Evolutionary conservation across 2,113 vertebrate species (phyloP), one percentile per base, ranked within the genome.

Genomic region (Chaetodon trifascialis): DNA sequence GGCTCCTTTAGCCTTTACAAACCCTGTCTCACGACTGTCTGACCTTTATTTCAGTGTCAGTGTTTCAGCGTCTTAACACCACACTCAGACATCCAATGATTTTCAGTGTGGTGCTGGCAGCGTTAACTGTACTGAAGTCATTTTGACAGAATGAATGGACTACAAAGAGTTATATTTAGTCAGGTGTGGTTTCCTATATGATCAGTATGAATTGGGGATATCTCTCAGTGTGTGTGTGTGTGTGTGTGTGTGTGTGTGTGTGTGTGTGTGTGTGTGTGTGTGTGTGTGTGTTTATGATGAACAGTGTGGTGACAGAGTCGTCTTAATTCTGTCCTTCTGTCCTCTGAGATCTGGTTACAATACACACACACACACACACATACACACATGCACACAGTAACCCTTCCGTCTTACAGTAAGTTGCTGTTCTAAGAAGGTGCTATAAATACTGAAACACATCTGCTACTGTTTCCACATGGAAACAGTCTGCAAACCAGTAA

Each of bases 381-480:
- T 59, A 72, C 47, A 64, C 40, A 63, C 58, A 80, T 30, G 30
- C 66, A 70, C 63, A 79, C 84, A 46, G 25, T 25, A 51, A 76
- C 73, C 59, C 76, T 83, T 83, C 82, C 85, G 80, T 71, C 74
- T 86, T 82, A 71, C 83, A 90, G 85, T 86, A 85, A 76, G 79
- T 86, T 90, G 86, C 84, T 80, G 88, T 86, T 87, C 90, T 86
- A 89, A 87, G 89, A 86, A 73, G 83, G 54, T 79, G 70, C 91
- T 91, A 92, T 88, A 91, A 91, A 92, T 92, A 92, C 83, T 70
- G 73, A 76, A 55, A 75, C 67, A 83, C 73, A 85, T 89, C 77
- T 91, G 88, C 73, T 81, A 30, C 63, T 64, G 75, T 80, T 46
- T 84, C 82, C 55, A 42, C 78, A 80, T 72, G 55, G 77, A 75